A percentile compares a stretch with the other conserved stretches of the same genome.
These are phyloP conservation scores for Microtus agrestis DNA, from an alignment of 2,797 vertebrate genomes.

Conservation along the genomic window DNA sequence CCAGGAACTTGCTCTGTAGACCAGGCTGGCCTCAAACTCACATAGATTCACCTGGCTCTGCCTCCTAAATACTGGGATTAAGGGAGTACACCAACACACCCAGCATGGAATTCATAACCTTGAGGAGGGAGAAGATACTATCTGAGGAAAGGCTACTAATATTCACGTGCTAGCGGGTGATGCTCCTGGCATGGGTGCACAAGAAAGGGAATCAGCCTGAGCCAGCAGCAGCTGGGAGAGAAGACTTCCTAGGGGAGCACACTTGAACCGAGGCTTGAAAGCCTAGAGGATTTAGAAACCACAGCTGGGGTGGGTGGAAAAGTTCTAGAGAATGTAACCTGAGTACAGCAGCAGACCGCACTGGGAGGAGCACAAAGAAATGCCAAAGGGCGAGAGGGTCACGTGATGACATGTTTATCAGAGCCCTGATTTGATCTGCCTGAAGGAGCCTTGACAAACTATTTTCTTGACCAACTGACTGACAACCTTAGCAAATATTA, in stretches of 20 bases:
- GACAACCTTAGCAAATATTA: conserved; percentile 9
- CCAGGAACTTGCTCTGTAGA: background rate
- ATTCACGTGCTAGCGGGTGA: background rate
- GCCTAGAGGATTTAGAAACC: background rate
- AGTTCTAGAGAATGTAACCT: background rate
- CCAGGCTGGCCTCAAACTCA: background rate
- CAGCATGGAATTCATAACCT: conserved; percentile 13
- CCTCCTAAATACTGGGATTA: background rate
- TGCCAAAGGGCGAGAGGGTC: background rate
- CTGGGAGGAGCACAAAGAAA: conserved; percentile 40
- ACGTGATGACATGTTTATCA: background rate
- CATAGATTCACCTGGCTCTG: background rate
- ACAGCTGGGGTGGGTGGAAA: background rate
- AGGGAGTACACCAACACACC: background rate
- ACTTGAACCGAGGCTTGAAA: conserved; percentile 37
- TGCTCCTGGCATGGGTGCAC: no score
- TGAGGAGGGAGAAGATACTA: conserved; percentile 4
- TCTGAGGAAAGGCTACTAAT: conserved; percentile 45
- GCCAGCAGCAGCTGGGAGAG: background rate
- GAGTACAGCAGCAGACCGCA: conserved; percentile 51
- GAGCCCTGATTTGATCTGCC: conserved; percentile 16
- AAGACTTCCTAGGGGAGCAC: conserved; percentile 49
- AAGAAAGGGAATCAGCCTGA: background rate
- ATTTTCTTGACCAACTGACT: background rate
- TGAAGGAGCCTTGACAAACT: conserved; percentile 42